phyloP scores from a whole-genome alignment of 2,888 invertebrate genomes.

The Melanostoma mellinum region DNA sequence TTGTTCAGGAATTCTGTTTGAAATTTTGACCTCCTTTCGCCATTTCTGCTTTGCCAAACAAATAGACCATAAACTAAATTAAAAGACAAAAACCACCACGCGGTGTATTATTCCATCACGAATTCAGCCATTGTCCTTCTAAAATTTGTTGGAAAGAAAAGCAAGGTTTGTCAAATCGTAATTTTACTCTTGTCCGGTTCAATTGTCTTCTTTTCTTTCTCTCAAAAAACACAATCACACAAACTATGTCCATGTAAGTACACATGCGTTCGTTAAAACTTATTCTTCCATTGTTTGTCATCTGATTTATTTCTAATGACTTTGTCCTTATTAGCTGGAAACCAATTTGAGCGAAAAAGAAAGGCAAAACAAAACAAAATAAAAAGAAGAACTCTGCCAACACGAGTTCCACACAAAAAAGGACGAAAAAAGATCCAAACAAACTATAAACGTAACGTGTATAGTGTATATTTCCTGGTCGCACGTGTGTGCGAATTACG shows the following conservation, averaged over 20 bases:
- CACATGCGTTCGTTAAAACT: slow-evolving; percentile 63
- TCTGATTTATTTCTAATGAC: slow-evolving; percentile 76
- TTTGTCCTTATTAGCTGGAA: slow-evolving; percentile 76
- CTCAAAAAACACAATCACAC: background rate
- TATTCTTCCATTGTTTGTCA: slow-evolving; percentile 74
- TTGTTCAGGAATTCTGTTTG: no score
- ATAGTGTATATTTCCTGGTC: slow-evolving; percentile 42
- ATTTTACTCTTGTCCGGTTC: slow-evolving; percentile 59
- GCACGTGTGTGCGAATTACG: slow-evolving; percentile 61
- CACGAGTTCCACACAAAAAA: slow-evolving; percentile 22
- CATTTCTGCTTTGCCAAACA: no score
- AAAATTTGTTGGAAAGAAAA: slow-evolving; percentile 13
- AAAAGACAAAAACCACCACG: slow-evolving; percentile 32
- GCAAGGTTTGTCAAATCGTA: slow-evolving; percentile 53
- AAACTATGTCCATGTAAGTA: background rate
- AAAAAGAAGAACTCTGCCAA: slow-evolving; percentile 33
- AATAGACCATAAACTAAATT: slow-evolving; percentile 5
- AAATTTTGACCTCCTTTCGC: no score
- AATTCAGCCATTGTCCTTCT: slow-evolving; percentile 52
- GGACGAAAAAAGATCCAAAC: slow-evolving; percentile 50
- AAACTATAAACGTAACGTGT: slow-evolving; percentile 11
- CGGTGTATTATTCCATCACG: slow-evolving; percentile 61
- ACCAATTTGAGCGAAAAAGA: slow-evolving; percentile 74
- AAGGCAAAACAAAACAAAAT: slow-evolving; percentile 47
- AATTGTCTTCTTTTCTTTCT: slow-evolving; percentile 31